Base-by-base conservation (phyloP, 1,140 invertebrate genomes). In the Teleogryllus occipitalis region DNA sequence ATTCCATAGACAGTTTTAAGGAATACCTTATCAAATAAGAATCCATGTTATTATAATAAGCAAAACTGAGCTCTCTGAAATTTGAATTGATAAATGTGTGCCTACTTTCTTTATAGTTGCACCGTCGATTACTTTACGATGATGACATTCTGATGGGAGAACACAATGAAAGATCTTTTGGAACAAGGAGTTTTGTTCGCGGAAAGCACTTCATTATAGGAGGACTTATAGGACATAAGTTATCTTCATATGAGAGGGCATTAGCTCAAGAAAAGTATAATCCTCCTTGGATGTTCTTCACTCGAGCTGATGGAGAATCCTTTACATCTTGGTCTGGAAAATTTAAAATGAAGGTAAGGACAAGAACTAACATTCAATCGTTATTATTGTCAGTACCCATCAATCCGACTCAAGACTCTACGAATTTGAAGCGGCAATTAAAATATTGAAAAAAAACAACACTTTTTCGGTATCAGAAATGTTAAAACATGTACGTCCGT, bases 91-190 rank as follows among this genome's bases (percentile, higher is more conserved):
- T 39, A 39, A 39, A 39, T 39, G 27, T 39, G 5, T 39, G 27
- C 27, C 27, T 39, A 39, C 5, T 39, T 39, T 39, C 5, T 39
- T 73, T 81, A 47, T 48, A 83, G 89, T 78, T 92, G 54, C 92
- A 93, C 83, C 85, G 92, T 8, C 85, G 92, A 39, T 83, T 89
- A 14, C 84, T 93, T 18, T 81, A 86, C 82, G 92, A 93, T 84
- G 92, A 93, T 84, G 86, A 86, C 14, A 89, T 90, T 81, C 92
- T 92, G 47, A 91, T 93, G 21, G 89, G 93, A 85, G 84, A 92
- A 7, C 83, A 93, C 18, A 91, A 93, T 84, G 92, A 93, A 84
- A 87, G 87, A 8, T 91, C 84, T 5, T 85, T 82, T 80, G 88
- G 88, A 0, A 83, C 86, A 79, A 90, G 92, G 8, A 83, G 93